Base-by-base conservation (phyloP, 1,140 invertebrate genomes). In the Drosophila sechellia region DNA sequence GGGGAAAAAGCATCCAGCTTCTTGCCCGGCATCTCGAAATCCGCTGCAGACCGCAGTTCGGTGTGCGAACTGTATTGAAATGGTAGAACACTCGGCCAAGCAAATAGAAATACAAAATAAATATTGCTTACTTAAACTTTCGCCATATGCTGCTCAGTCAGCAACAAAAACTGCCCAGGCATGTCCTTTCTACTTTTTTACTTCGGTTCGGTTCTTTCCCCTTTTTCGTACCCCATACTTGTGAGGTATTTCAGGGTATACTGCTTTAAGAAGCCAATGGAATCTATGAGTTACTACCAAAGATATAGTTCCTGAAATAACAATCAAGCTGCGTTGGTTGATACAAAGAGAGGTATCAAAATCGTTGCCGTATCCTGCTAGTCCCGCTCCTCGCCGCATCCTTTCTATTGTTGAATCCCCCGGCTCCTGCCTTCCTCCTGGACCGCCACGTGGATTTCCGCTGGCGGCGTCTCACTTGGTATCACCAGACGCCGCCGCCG, bases 111-210 rank as follows among this genome's bases (percentile, higher is more conserved):
- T 56, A 75, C 48, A 75, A 75, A 87, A 87, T 78, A 86, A 85
- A 85, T 81, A 85, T 87, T 85, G 81, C 81, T 85, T 85, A 81
- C 81, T 85, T 81, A 81, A 85, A 85, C 83, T 85, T 85, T 85
- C 77, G 78, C 81, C 81, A 85, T 87, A 81, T 85, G 83, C 74
- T 87, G 81, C 81, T 75, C 66, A 71, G 65, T 85, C 81, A 79
- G 80, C 76, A 84, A 68, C 78, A 81, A 85, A 69, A 85, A 81
- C 68, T 77, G 60, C 71, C 71, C 73, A 86, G 83, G 81, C 81
- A 85, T 85, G 79, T 74, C 81, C 52, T 64, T 86, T 81, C 68
- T 70, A 43, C 57, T 70, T 70, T 70, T 31, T 2, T 31, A 31
- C 27, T 31, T 31, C 34, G 42, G 35, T 31, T 31, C 34, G 42